Evolutionary conservation across 1,140 invertebrate genomes (phyloP).

Genomic region (Aphelenchoides fujianensis): DNA sequence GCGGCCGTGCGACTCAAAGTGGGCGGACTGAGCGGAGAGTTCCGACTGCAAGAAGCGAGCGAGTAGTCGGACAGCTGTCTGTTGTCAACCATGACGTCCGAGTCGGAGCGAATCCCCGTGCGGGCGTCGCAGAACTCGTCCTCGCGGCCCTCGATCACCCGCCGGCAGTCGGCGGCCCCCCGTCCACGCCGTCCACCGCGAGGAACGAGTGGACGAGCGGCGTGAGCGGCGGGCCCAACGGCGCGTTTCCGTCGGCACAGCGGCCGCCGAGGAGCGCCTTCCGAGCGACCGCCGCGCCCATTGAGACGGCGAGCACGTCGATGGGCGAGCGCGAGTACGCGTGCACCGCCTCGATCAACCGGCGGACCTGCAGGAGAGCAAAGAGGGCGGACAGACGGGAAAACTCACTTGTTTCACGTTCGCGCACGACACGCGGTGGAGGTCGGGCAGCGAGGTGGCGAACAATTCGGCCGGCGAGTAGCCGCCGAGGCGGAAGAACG

Average conservation of each 20-base stretch:
- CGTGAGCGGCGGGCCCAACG: constrained; percentile 27
- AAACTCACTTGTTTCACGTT: neutral
- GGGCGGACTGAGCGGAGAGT: neutral
- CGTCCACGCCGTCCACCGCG: neutral
- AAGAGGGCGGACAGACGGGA: neutral
- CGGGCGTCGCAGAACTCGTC: neutral
- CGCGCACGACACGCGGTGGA: neutral
- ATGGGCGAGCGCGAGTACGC: constrained; percentile 27
- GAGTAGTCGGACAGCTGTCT: neutral
- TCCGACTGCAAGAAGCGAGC: neutral
- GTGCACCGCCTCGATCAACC: constrained; percentile 18
- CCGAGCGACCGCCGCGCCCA: constrained; percentile 33
- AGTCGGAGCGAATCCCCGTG: neutral
- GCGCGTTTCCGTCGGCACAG: constrained; percentile 40
- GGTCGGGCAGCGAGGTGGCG: constrained; percentile 34
- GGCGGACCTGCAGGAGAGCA: constrained; percentile 4
- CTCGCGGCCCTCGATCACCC: neutral
- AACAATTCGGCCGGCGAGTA: constrained; percentile 27
- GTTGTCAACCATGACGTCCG: neutral
- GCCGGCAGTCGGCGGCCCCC: neutral
- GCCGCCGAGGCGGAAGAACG: constrained; percentile 23
- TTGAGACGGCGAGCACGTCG: constrained; percentile 38
- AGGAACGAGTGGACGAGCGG: neutral
- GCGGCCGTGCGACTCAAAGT: neutral
- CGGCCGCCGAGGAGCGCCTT: constrained; percentile 39